These are phyloP conservation scores for Mareca penelope DNA, from an alignment of 2,797 vertebrate species.

Conservation along the genomic window DNA sequence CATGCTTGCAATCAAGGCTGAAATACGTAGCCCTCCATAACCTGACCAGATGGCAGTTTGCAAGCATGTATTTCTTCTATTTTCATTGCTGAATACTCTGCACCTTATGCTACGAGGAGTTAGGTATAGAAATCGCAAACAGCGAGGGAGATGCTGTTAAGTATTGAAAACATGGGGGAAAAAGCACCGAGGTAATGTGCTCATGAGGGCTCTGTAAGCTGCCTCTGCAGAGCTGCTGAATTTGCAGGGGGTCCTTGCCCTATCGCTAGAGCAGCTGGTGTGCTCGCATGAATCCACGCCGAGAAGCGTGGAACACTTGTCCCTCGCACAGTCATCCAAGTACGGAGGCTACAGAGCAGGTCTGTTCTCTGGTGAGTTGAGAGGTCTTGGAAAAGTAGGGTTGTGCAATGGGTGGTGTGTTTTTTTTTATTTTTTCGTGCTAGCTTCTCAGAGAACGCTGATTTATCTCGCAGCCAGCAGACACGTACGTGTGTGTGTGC, in stretches of 20 bases:
- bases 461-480: conserved; percentile 53
- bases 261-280: conserved; percentile 73
- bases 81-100: conserved; percentile 59
- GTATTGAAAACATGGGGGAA: background rate
- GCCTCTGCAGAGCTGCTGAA: conserved; percentile 67
- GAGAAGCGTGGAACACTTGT: conserved; percentile 70
- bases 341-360: conserved; percentile 64
- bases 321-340: conserved; percentile 70
- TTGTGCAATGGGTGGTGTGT: conserved; percentile 13
- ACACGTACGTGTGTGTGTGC: conserved; percentile 48
- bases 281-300: conserved; percentile 65
- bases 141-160: conserved; percentile 37
- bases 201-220: conserved; percentile 57
- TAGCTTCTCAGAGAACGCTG: conserved; percentile 2
- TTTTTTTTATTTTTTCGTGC: background rate
- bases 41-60: conserved; percentile 73
- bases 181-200: conserved; percentile 46
- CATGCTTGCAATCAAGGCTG: conserved; percentile 63
- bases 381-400: conserved; percentile 61
- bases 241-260: conserved; percentile 68
- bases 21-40: conserved; percentile 64
- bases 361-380: conserved; percentile 71
- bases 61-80: conserved; percentile 62
- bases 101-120: conserved; percentile 61
- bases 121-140: conserved; percentile 65